Evolutionary conservation across 2,888 invertebrate genomes (phyloP).

Genomic region (Myathropa florea): DNA sequence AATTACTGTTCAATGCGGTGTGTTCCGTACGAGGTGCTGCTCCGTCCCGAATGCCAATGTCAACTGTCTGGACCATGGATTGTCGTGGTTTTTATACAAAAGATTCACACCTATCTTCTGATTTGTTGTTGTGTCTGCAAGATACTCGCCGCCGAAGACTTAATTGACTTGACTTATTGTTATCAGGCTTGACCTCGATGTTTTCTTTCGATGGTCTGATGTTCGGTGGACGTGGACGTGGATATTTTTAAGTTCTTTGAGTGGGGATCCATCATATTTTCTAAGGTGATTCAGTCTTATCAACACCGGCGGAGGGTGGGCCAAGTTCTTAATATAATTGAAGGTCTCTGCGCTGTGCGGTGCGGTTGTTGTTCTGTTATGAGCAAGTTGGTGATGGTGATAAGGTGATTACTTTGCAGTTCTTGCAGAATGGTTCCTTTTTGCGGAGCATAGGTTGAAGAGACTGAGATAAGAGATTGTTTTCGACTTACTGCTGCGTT

Average conservation of each 20-base stretch:
- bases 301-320: not conserved
- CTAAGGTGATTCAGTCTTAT: not conserved
- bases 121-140: slow-evolving; percentile 25
- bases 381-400: not conserved
- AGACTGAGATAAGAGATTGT: not conserved
- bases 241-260: slow-evolving; percentile 27
- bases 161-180: slow-evolving; percentile 17
- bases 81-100: slow-evolving; percentile 35
- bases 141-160: slow-evolving; percentile 5
- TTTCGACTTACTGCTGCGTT: not conserved
- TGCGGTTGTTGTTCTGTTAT: not conserved
- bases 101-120: slow-evolving; percentile 8
- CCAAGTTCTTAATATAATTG: no score
- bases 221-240: slow-evolving; percentile 13
- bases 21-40: slow-evolving; percentile 69
- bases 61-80: slow-evolving; percentile 33
- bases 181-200: slow-evolving; percentile 52
- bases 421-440: not conserved
- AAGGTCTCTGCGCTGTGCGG: not conserved
- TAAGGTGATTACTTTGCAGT: not conserved
- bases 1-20: slow-evolving; percentile 68
- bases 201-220: slow-evolving; percentile 7
- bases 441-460: not conserved
- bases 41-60: slow-evolving; percentile 30
- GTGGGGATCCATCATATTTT: not conserved